phyloP scores from a whole-genome alignment of 2,888 invertebrate genomes.

The Aphidoletes aphidimyza region DNA sequence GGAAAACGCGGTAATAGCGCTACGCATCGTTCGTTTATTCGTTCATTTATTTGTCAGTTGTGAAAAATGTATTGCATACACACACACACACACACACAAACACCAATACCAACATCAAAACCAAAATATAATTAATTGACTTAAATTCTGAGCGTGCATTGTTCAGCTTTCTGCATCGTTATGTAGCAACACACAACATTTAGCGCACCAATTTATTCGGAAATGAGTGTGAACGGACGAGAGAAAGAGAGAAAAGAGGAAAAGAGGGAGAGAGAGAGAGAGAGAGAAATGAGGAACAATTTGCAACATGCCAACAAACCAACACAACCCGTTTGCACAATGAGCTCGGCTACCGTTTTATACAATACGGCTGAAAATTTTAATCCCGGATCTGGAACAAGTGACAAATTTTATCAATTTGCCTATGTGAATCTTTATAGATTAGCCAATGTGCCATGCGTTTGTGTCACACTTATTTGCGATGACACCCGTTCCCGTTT shows the following conservation, averaged over 20 bases:
- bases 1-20: neutral
- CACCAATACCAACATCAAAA: neutral
- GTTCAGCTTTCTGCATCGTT: neutral
- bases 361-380: no score
- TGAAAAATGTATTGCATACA: neutral
- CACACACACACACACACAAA: no score
- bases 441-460: neutral
- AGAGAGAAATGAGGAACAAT: neutral
- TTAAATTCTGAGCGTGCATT: neutral
- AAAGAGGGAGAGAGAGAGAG: neutral
- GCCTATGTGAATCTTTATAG: neutral
- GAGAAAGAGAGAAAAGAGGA: neutral
- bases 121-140: conserved; percentile 36
- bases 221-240: neutral
- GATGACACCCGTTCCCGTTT: no score
- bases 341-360: neutral
- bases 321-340: neutral
- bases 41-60: neutral
- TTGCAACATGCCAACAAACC: neutral
- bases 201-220: no score
- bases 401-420: conserved; percentile 36
- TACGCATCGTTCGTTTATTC: neutral
- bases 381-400: neutral
- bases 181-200: neutral
- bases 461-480: neutral